phyloP scores from a whole-genome alignment of 2,797 vertebrate species.

The Platyrinchus mystaceus region DNA sequence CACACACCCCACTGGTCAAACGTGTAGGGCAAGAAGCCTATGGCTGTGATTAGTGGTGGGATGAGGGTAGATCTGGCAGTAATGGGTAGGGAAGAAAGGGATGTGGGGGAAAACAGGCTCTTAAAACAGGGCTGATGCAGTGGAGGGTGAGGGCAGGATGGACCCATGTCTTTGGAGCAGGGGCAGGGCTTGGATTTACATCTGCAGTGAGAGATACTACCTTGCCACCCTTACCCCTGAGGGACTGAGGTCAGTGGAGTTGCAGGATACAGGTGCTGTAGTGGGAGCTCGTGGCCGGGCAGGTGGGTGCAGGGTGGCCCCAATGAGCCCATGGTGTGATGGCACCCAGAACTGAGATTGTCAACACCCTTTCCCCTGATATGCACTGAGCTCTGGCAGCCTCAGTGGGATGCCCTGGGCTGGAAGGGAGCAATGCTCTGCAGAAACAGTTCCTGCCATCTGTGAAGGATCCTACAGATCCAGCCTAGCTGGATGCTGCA shows the following conservation, averaged over 20 bases:
- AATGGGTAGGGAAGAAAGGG: background rate
- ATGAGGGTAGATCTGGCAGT: background rate
- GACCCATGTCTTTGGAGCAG: rapidly evolving
- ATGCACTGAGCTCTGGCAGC: rapidly evolving
- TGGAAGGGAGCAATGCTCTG: background rate
- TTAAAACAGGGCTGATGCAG: background rate
- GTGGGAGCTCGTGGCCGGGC: background rate
- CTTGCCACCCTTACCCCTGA: background rate
- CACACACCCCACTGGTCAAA: background rate
- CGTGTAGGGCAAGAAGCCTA: background rate
- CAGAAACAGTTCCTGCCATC: background rate
- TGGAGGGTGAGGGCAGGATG: background rate
- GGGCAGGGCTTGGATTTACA: background rate
- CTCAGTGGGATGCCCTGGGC: background rate
- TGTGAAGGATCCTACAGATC: background rate
- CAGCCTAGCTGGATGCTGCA: background rate
- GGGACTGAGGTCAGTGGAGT: rapidly evolving
- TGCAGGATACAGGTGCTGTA: background rate
- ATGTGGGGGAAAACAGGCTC: background rate
- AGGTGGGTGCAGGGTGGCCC: too few relatives aligned
- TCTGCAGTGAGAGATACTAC: background rate
- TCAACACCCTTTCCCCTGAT: rapidly evolving
- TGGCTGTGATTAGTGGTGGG: background rate
- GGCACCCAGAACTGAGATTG: too few relatives aligned
- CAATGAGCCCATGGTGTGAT: rapidly evolving